Percentiles rank a stretch among this genome's conserved stretches.
Conservation (phyloP, 2,113 vertebrate species). For the Lethenteron reissneri region DNA sequence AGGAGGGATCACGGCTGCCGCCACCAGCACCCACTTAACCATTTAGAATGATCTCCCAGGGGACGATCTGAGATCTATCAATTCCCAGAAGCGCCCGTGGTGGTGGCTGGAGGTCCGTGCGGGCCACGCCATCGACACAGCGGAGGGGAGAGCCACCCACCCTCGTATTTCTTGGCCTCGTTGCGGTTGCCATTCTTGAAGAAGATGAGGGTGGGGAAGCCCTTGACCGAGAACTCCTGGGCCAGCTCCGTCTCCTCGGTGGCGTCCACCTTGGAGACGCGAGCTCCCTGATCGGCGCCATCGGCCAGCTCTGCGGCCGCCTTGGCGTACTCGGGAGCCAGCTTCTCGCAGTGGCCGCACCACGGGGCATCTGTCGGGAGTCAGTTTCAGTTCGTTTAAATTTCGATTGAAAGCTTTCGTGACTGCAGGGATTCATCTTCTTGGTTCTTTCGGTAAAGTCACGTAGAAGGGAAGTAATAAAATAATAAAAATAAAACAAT, state of each 20-base stretch:
- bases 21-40: too few species aligned
- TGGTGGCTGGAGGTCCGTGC: too few species aligned
- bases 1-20: too few species aligned
- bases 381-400: neutral
- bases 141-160: constrained; percentile 21
- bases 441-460: too few species aligned
- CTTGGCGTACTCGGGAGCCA: constrained; percentile 71
- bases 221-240: constrained; percentile 59
- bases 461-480: too few species aligned
- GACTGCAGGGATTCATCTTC: too few species aligned
- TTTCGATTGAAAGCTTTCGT: too few species aligned
- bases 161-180: constrained; percentile 65
- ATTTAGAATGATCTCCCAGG: too few species aligned
- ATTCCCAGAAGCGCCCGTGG: too few species aligned
- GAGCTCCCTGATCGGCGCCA: constrained; percentile 28
- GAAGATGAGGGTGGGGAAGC: constrained; percentile 93
- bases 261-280: constrained; percentile 76
- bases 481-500: too few species aligned
- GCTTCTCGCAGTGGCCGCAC: constrained; percentile 91
- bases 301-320: constrained; percentile 51
- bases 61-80: too few species aligned
- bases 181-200: constrained; percentile 63
- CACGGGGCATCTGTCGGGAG: constrained; percentile 74
- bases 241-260: constrained; percentile 78
- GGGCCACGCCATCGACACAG: too few species aligned